A percentile compares a stretch with the other conserved stretches of the same genome.
phyloP scores from a whole-genome alignment of 2,113 vertebrate genomes.

The Gopherus evgoodei region DNA sequence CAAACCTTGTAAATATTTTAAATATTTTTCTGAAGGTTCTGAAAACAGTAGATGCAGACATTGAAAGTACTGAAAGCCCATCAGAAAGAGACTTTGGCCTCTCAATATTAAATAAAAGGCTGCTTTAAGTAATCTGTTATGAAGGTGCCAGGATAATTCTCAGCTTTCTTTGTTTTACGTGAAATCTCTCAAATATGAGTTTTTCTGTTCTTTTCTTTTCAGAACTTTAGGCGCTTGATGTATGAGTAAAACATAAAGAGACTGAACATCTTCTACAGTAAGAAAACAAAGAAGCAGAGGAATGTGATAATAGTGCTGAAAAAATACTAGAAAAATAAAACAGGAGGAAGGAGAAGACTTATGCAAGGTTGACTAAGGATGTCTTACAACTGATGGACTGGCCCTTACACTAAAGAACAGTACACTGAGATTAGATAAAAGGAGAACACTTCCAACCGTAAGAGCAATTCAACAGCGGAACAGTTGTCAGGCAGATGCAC shows the following conservation, averaged over 20 bases:
- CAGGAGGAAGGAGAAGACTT: neutral
- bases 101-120: neutral
- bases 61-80: neutral
- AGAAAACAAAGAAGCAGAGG: neutral
- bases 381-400: neutral
- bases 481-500: neutral
- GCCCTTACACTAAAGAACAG: neutral
- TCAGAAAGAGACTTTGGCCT: constrained; percentile 15
- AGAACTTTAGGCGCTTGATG: neutral
- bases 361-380: neutral
- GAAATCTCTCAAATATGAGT: neutral
- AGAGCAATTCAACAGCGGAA: neutral
- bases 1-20: constrained; percentile 58
- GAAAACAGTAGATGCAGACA: constrained; percentile 16
- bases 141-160: constrained; percentile 5
- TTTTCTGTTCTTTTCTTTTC: constrained; percentile 1
- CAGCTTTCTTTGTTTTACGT: neutral
- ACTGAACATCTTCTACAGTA: rapidly evolving
- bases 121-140: neutral
- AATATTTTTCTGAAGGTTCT: constrained; percentile 15
- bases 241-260: neutral
- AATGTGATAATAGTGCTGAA: neutral
- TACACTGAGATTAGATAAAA: neutral
- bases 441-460: neutral
- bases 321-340: neutral